Evolutionary conservation across 2,888 invertebrate species (phyloP), one percentile per base, ranked within the genome.

Genomic region (Tetranychus truncatus): DNA sequence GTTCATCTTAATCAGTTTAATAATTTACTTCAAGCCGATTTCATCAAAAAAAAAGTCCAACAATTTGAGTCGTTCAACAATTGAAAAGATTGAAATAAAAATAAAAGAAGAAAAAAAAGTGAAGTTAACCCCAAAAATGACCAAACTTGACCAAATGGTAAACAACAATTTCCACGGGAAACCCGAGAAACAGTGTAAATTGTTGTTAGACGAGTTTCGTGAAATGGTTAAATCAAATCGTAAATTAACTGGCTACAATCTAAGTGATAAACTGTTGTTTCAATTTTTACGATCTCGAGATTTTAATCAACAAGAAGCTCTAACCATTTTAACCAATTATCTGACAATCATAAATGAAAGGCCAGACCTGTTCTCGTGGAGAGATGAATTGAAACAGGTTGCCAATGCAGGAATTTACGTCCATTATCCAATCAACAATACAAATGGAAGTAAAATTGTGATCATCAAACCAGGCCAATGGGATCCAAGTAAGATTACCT

Each of bases 261-360:
- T 69, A 7, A 24, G 34, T 34, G 69, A 69, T n/a, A 9, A 69
- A 24, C n/a, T 69, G 6, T 34, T 69, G 11, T 34, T 69, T 18
- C 21, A 69, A 69, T 69, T 69, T 34, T 34, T 69, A 69, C 4
- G 15, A 69, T 20, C 69, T 69, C 69, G 69, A 69, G 21, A 69
- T 2, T 34, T 15, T n/a, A 69, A 69, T 6, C 55, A 55, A 55
- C 9, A 9, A 15, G 55, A 55, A 55, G 55, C 55, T 9, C 15
- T 55, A 55, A 55, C 55, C 55, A 55, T 55, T 15, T 55, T 55
- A 15, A 15, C 55, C 55, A 55, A 55, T 55, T 55, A 55, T 55
- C 15, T 55, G 55, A 55, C 55, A 15, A 15, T 55, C 1, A 15
- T 55, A 5, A 55, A 55, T 7, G 55, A 55, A 15, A 55, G 55